Conservation (phyloP, 64 coral and sea anemone genomes). For the Cladopsammia gracilis region DNA sequence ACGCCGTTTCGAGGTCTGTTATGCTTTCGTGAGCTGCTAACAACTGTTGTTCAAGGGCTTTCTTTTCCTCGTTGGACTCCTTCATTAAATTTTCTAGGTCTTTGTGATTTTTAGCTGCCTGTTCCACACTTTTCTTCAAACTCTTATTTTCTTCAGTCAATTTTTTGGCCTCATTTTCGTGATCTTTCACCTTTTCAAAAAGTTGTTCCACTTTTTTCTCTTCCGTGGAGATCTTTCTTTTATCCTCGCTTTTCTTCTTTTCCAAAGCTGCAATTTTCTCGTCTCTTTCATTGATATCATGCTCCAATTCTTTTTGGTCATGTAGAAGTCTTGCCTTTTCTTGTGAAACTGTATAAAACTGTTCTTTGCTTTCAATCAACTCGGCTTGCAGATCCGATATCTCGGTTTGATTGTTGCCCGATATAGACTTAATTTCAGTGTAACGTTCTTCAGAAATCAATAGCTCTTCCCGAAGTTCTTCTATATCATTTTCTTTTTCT, state of each 20-base stretch:
- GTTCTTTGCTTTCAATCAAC: slow-evolving; percentile 49
- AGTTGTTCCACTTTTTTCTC: slow-evolving; percentile 38
- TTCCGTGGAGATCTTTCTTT: not conserved
- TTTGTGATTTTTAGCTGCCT: slow-evolving; percentile 34
- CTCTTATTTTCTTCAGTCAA: slow-evolving; percentile 1
- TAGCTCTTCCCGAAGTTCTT: slow-evolving; percentile 47
- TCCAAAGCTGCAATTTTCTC: slow-evolving; percentile 21
- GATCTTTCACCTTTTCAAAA: slow-evolving; percentile 11
- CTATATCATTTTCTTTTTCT: slow-evolving; percentile 56
- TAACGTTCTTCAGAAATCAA: slow-evolving; percentile 38
- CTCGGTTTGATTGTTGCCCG: slow-evolving; percentile 18
- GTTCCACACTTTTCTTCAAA: slow-evolving; percentile 33
- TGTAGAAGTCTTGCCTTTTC: slow-evolving; percentile 24
- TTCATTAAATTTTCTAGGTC: slow-evolving; percentile 51
- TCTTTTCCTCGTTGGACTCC: slow-evolving; percentile 36
- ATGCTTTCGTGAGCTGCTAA: slow-evolving; percentile 68
- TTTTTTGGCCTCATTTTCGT: slow-evolving; percentile 17
- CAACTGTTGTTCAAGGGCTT: slow-evolving; percentile 58
- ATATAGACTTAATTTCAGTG: slow-evolving; percentile 49
- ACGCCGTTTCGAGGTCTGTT: slow-evolving; percentile 77
- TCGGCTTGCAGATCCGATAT: slow-evolving; percentile 48
- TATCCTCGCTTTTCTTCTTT: slow-evolving; percentile 1
- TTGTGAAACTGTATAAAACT: slow-evolving; percentile 48
- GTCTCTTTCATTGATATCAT: not conserved
- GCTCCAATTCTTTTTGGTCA: not conserved